These are phyloP conservation scores for Hymenochirus boettgeri DNA, from an alignment of 2,113 vertebrate species.

Conservation along the genomic window DNA sequence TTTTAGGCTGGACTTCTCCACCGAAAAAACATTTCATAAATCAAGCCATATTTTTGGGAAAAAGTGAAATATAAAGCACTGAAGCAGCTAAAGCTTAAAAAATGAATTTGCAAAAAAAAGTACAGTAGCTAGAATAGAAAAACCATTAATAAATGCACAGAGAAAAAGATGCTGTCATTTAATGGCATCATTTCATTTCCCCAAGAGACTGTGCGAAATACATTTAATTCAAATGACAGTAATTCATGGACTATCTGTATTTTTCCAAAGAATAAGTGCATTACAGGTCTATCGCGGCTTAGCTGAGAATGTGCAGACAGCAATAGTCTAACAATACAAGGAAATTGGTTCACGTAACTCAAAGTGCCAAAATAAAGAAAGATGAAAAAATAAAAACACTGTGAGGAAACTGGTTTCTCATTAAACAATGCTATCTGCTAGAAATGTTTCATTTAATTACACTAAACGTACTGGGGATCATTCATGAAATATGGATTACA, in stretches of 20 bases:
- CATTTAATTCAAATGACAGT: too few relatives aligned
- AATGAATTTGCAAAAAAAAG: too few relatives aligned
- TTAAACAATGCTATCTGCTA: constrained; percentile 47
- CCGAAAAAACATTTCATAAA: too few relatives aligned
- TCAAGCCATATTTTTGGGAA: too few relatives aligned
- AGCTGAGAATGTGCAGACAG: constrained; percentile 46
- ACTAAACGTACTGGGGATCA: not conserved
- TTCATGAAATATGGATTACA: not conserved
- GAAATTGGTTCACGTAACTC: constrained; percentile 45
- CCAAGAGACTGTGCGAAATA: too few relatives aligned
- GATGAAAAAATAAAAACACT: constrained; percentile 35
- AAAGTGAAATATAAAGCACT: too few relatives aligned
- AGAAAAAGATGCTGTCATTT: too few relatives aligned
- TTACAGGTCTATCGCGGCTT: constrained; percentile 27
- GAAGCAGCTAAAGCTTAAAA: too few relatives aligned
- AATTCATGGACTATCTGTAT: not conserved
- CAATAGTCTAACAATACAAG: constrained; percentile 50
- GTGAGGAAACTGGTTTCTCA: constrained; percentile 51
- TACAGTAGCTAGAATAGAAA: too few relatives aligned
- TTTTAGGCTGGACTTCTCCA: too few relatives aligned
- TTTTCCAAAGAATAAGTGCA: not conserved
- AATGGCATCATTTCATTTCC: too few relatives aligned
- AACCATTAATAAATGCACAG: too few relatives aligned
- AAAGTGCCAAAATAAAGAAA: constrained; percentile 54
- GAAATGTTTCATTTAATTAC: constrained; percentile 10